A percentile compares a stretch with the other conserved stretches of the same genome.
Conservation (phyloP, 2,888 invertebrate species). For the Coelogynopora nodosa region DNA sequence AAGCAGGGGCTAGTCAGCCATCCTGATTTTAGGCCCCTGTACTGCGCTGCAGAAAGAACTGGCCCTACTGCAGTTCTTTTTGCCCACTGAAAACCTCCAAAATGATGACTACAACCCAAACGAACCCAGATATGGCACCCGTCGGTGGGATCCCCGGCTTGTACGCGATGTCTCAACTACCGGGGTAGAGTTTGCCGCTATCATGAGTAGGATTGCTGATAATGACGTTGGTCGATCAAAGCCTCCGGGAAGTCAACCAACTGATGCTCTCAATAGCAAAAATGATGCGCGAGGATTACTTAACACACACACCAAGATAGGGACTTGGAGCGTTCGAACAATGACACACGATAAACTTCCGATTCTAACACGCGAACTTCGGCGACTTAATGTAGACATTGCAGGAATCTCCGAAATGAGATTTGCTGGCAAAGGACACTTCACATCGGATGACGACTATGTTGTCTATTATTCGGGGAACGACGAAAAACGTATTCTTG, state of each 20-base stretch:
- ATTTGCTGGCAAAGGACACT: background rate
- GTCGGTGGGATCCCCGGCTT: background rate
- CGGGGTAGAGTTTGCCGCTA: background rate
- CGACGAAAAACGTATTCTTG: slow-evolving; percentile 13
- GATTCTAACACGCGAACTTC: slow-evolving; percentile 31
- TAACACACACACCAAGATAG: slow-evolving; percentile 11
- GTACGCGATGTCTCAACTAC: background rate
- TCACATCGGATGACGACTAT: slow-evolving; percentile 1
- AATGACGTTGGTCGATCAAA: background rate
- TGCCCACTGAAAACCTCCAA: background rate
- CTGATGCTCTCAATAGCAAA: background rate
- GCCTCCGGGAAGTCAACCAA: slow-evolving; percentile 3
- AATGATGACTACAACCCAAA: background rate
- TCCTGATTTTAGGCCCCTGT: too few relatives aligned
- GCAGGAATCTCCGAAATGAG: background rate
- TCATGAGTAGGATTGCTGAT: background rate
- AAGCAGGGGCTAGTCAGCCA: too few relatives aligned
- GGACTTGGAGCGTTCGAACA: slow-evolving; percentile 1
- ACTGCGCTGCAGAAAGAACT: background rate
- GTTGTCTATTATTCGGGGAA: background rate
- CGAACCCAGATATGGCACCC: background rate
- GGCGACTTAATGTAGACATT: slow-evolving; percentile 15
- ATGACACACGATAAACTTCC: slow-evolving; percentile 10
- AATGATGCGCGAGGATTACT: slow-evolving; percentile 4
- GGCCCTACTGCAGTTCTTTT: background rate